Evolutionary conservation across 2,113 vertebrate species (phyloP), one percentile per base, ranked within the genome.

Genomic region (Condylura cristata): DNA sequence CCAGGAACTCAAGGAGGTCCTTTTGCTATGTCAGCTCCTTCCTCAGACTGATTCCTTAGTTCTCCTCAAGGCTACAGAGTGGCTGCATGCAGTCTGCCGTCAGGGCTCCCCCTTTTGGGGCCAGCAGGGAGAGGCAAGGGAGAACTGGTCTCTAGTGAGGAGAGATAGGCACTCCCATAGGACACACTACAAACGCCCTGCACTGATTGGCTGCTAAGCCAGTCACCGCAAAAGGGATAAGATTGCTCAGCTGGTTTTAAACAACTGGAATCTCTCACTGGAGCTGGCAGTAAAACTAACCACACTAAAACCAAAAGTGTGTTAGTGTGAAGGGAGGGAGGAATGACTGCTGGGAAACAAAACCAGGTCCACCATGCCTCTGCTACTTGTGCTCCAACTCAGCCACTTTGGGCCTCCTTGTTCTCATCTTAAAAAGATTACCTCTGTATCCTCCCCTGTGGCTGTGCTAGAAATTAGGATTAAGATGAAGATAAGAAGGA

Each of bases 391-490:
- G 48, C 7, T 48, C 37, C 17, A 24, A 60, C 48, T 58, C 37
- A 44, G 68, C n/a, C n/a, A 48, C 28, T 28, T 22, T 34, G 41
- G 48, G 24, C 20, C 68, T 71, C 81, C 17, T 32, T 61, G 41
- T 90, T 82, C 61, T 95, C 32, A 37, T 81, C 39, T 34, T 4
- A 66, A 71, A 86, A 66, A 32, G 26, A 82, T 72, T 2, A 5
- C 30, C 4, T 60, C 14, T 10, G 12, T 32, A 66, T 61, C 61
- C 1, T 26, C 34, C 9, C 39, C 12, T 11, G 39, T 37, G n/a
- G 46, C 26, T 74, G 32, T 34, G 12, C 20, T 11, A 44, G 78
- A 34, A 32, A 75, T 58, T 34, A 65, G 56, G 46, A 84, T 32
- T 41, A 34, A 91, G 39, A 13, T 7, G 34, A 66, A 16, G 39